Base-by-base conservation (phyloP, 2,797 vertebrate genomes). In the Furcifer pardalis region DNA sequence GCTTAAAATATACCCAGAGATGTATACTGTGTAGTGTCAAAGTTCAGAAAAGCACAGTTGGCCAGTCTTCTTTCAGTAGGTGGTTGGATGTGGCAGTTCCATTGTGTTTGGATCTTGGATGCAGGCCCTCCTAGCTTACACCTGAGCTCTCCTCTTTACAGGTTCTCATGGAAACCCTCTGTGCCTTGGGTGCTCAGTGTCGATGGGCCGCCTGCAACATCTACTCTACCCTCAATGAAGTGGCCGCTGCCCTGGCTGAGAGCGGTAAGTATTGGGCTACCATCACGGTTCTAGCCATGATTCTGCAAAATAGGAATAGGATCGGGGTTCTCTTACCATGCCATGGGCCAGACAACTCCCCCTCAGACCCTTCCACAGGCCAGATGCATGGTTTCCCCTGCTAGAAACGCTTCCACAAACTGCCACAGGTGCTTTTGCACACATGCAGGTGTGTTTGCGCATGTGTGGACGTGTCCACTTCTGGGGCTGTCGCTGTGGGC, bases 151-250 rank as follows among this genome's bases (percentile, higher is more conserved):
- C 40, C 52, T 72, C 49, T 32, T 73, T 56, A 0, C 82, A 99
- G 98, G 98, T 99, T 73, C 96, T 99, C 74, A 99, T 99, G 98
- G 98, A 99, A 95, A 99, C 98, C 0, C 96, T 99, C 71, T 96
- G 97, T 0, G 98, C 98, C 3, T 72, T 99, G 93, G 98, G 98
- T 0, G 98, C 98, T 13, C 98, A 99, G 95, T 99, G 98, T 94
- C 95, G 98, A 37, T 99, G 98, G 98, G 98, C 98, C 0, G 98
- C 98, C 25, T 99, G 98, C 92, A 99, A 99, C 95, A 99, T 99
- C 95, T 99, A 99, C 95, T 99, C 98, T 83, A 99, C 98, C 63
- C 98, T 99, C 77, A 99, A 99, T 0, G 98, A 99, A 89, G 98
- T 99, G 92, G 98, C 98, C 44, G 98, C 98, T 73, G 98, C 98